Conservation (phyloP, 1,140 invertebrate genomes). For the Odontomachus brunneus region DNA sequence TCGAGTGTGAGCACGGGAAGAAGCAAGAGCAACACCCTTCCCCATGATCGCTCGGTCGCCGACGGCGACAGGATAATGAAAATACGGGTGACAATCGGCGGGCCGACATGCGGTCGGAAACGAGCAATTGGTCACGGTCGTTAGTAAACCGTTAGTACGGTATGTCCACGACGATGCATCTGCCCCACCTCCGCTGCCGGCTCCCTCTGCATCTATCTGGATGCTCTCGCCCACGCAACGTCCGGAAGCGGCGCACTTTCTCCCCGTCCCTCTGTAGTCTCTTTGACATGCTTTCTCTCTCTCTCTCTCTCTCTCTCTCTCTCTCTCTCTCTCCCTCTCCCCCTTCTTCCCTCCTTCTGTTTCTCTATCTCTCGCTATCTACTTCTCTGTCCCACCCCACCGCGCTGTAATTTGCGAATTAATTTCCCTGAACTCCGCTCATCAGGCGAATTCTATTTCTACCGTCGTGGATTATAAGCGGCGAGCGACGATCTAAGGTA, state of each 20-base stretch:
- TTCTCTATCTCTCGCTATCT: too few relatives aligned
- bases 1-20: background rate
- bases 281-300: too few relatives aligned
- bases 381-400: too few relatives aligned
- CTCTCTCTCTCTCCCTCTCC: too few relatives aligned
- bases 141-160: slow-evolving; percentile 69
- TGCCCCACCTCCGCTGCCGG: background rate
- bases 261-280: too few relatives aligned
- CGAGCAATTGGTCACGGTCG: slow-evolving; percentile 73
- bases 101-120: slow-evolving; percentile 64
- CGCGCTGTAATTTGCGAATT: slow-evolving; percentile 58
- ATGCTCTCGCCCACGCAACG: slow-evolving; percentile 16
- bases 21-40: background rate
- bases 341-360: background rate
- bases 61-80: slow-evolving; percentile 57
- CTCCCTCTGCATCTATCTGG: slow-evolving; percentile 20
- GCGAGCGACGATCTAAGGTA: background rate
- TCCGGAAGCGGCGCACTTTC: slow-evolving; percentile 4
- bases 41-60: background rate
- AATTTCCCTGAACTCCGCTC: slow-evolving; percentile 58
- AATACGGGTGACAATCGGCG: slow-evolving; percentile 57
- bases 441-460: slow-evolving; percentile 53
- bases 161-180: slow-evolving; percentile 20
- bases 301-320: background rate
- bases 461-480: slow-evolving; percentile 35